These are phyloP conservation scores for Girardinus metallicus DNA, from an alignment of 2,797 vertebrate species.

Conservation along the genomic window DNA sequence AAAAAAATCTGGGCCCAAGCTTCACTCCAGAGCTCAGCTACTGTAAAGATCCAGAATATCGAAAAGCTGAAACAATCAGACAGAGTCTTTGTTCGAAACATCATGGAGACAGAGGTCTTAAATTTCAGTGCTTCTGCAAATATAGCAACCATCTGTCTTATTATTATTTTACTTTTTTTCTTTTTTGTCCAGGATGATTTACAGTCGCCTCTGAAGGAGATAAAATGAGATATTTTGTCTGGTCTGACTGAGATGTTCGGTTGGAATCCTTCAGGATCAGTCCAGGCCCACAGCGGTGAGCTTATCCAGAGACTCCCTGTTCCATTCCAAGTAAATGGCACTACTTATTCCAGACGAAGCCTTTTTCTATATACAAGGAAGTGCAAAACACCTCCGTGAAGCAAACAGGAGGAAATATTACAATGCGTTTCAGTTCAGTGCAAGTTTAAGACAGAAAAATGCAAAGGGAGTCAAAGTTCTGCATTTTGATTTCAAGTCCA, in stretches of 20 bases:
- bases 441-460: not conserved
- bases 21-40: not conserved
- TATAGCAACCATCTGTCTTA: not conserved
- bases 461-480: not conserved
- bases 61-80: not conserved
- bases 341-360: not conserved
- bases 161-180: too few relatives aligned
- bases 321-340: not conserved
- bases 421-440: not conserved
- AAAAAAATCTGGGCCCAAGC: not conserved
- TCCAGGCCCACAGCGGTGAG: constrained; percentile 10
- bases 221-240: not conserved
- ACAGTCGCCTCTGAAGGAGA: not conserved
- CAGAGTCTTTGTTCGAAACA: not conserved
- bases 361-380: not conserved
- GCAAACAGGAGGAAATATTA: not conserved
- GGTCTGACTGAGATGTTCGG: not conserved
- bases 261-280: not conserved
- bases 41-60: not conserved
- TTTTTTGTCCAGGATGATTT: not conserved
- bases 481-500: not conserved
- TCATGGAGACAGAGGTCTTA: not conserved
- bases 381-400: not conserved
- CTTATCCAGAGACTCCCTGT: not conserved
- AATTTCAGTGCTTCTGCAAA: not conserved